phyloP scores from a whole-genome alignment of 1,140 invertebrate genomes.

The Babylonia areolata region DNA sequence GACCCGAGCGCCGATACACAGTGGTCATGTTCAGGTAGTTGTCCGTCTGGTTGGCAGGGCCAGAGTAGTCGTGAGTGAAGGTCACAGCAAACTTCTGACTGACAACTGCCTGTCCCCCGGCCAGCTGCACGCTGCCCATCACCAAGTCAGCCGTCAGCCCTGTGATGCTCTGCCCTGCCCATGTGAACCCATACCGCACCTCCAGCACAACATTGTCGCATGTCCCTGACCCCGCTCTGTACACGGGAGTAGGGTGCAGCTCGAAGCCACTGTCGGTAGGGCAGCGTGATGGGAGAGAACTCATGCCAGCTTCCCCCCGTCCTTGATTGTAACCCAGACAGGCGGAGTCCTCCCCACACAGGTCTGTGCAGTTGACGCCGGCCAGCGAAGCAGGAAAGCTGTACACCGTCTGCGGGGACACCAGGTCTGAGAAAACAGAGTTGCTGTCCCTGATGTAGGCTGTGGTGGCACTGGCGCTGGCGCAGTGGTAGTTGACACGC shows the following conservation, averaged over 20 bases:
- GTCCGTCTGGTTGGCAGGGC: conserved; percentile 21
- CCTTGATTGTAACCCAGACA: conserved; percentile 39
- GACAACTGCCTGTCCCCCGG: not conserved
- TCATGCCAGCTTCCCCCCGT: not conserved
- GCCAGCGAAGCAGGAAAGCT: not conserved
- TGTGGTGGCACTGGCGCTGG: not conserved
- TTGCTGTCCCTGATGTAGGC: conserved; percentile 35
- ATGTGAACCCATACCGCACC: conserved; percentile 55
- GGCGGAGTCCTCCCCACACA: not conserved
- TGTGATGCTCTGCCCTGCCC: conserved; percentile 45
- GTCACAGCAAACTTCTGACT: conserved; percentile 30
- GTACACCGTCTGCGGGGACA: not conserved
- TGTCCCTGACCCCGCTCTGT: not conserved
- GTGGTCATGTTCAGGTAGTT: conserved; percentile 20
- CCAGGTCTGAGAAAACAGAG: not conserved
- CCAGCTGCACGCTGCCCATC: conserved; percentile 28
- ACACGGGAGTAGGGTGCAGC: conserved; percentile 27
- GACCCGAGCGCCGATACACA: conserved; percentile 33
- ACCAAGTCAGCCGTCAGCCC: conserved; percentile 50
- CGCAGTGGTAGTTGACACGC: conserved; percentile 47
- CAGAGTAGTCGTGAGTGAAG: conserved; percentile 27
- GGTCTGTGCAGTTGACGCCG: conserved; percentile 29
- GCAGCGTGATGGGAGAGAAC: conserved; percentile 47
- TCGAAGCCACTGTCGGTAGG: conserved; percentile 53
- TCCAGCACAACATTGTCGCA: conserved; percentile 52